These are phyloP conservation scores for Lasioglossum leucozonium DNA, from an alignment of 2,888 invertebrate genomes.

Conservation along the genomic window DNA sequence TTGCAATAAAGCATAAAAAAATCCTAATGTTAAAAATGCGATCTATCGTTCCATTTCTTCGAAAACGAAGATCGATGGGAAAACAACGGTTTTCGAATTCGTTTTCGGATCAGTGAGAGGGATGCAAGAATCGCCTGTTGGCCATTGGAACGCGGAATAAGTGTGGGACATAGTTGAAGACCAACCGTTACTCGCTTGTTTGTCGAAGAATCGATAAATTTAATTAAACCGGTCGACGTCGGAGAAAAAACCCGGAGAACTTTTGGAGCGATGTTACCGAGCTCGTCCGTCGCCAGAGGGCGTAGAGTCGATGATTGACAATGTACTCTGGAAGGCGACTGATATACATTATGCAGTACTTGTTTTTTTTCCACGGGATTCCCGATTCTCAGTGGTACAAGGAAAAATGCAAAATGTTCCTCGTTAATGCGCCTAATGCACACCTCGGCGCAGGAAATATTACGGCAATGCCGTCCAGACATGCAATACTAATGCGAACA, in stretches of 20 bases:
- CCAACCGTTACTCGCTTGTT: neutral
- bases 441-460: neutral
- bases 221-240: neutral
- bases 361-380: neutral
- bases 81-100: neutral
- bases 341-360: neutral
- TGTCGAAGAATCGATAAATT: constrained; percentile 1
- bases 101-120: neutral
- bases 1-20: neutral
- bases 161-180: neutral
- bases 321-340: neutral
- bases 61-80: neutral
- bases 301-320: neutral
- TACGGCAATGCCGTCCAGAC: neutral
- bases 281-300: neutral
- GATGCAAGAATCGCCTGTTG: neutral
- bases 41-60: no score
- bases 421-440: neutral
- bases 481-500: neutral
- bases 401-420: neutral
- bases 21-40: no score
- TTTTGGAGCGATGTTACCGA: neutral
- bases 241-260: neutral
- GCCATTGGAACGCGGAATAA: neutral
- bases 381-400: neutral